These are phyloP conservation scores for Sialis fuliginosa DNA, from an alignment of 2,888 invertebrate genomes.

Conservation along the genomic window DNA sequence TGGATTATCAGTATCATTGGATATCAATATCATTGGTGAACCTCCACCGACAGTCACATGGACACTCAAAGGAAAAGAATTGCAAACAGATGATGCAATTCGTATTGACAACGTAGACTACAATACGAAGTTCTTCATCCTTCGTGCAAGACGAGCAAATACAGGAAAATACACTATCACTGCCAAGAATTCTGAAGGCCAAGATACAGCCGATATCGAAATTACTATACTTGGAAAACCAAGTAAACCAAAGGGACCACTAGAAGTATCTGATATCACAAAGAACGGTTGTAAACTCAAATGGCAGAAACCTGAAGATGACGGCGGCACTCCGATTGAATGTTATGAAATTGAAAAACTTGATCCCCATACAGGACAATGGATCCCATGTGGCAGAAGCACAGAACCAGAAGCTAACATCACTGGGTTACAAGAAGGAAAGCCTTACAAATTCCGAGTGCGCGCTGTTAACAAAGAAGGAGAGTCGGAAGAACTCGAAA, in stretches of 20 bases:
- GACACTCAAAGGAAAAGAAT: slow-evolving; percentile 56
- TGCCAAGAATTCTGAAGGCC: slow-evolving; percentile 84
- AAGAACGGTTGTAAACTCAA: slow-evolving; percentile 82
- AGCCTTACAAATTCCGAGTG: slow-evolving; percentile 96
- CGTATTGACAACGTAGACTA: slow-evolving; percentile 75
- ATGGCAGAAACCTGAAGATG: slow-evolving; percentile 91
- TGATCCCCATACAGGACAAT: slow-evolving; percentile 79
- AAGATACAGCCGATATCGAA: slow-evolving; percentile 80
- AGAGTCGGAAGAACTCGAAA: slow-evolving; percentile 89
- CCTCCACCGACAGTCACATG: slow-evolving; percentile 86
- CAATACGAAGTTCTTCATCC: slow-evolving; percentile 76
- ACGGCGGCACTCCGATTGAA: slow-evolving; percentile 86
- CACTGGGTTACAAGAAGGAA: slow-evolving; percentile 77
- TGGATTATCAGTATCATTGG: slow-evolving; percentile 71
- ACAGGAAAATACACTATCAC: slow-evolving; percentile 78
- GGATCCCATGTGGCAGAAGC: slow-evolving; percentile 82
- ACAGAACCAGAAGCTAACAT: slow-evolving; percentile 72
- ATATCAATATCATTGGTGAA: slow-evolving; percentile 82
- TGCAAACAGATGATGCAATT: slow-evolving; percentile 39
- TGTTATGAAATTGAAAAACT: slow-evolving; percentile 93
- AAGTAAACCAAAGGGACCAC: slow-evolving; percentile 64
- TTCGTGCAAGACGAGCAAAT: slow-evolving; percentile 62
- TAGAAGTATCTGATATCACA: slow-evolving; percentile 74
- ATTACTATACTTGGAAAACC: slow-evolving; percentile 69
- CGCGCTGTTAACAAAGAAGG: slow-evolving; percentile 97